phyloP scores from a whole-genome alignment of 1,140 invertebrate genomes.

The Drosophila melanica region DNA sequence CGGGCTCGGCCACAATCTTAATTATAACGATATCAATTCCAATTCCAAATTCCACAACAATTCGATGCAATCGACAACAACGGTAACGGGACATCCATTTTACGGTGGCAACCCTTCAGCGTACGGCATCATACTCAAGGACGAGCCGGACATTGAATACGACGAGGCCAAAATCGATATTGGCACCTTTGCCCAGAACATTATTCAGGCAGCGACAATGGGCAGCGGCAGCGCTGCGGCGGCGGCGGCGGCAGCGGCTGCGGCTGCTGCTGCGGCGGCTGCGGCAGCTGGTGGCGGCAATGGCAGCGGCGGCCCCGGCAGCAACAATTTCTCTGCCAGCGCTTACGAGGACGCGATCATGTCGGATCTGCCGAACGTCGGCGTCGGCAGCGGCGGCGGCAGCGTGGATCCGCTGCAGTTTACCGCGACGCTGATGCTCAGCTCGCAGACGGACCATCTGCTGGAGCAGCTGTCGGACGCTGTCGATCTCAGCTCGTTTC shows the following conservation, averaged over 20 bases:
- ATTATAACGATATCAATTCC: slow-evolving; percentile 72
- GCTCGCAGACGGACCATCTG: slow-evolving; percentile 89
- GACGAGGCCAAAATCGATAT: slow-evolving; percentile 88
- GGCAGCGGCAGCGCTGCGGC: not conserved
- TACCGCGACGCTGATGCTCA: slow-evolving; percentile 91
- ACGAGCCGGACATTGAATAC: slow-evolving; percentile 91
- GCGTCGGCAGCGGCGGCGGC: not conserved
- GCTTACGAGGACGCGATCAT: slow-evolving; percentile 90
- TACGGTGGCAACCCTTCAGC: slow-evolving; percentile 90
- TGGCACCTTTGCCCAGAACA: slow-evolving; percentile 84
- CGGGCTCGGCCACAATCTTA: slow-evolving; percentile 49
- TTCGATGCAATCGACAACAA: slow-evolving; percentile 8
- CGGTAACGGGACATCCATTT: slow-evolving; percentile 87
- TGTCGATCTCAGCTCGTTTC: slow-evolving; percentile 89
- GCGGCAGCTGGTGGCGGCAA: not conserved
- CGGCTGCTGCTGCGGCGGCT: not conserved
- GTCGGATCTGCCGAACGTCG: slow-evolving; percentile 88
- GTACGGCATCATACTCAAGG: slow-evolving; percentile 90
- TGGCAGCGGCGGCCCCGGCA: not conserved
- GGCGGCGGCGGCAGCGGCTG: not conserved
- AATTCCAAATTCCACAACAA: slow-evolving; percentile 83
- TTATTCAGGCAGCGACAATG: slow-evolving; percentile 82
- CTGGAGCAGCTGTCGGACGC: slow-evolving; percentile 89
- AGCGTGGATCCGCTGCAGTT: slow-evolving; percentile 91
- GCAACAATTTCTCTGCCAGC: slow-evolving; percentile 86